These are phyloP conservation scores for Tethya wilhelma DNA, from an alignment of 37 sponge, comb jelly and placozoan genomes.

Conservation along the genomic window DNA sequence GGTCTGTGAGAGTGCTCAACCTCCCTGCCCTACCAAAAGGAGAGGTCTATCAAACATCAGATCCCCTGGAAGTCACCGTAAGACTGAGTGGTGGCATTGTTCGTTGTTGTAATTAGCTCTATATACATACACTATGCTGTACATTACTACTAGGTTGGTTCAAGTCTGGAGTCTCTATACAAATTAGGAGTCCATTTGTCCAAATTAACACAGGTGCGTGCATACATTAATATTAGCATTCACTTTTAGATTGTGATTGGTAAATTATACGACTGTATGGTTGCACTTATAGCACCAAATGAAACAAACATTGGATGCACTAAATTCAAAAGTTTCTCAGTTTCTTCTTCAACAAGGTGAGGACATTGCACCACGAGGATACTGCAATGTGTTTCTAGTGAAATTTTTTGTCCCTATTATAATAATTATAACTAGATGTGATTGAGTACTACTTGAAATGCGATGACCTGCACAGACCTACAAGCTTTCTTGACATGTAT, in stretches of 20 bases:
- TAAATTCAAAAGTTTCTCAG: slow-evolving; percentile 45
- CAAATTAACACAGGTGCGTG: slow-evolving; percentile 64
- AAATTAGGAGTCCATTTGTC: slow-evolving; percentile 65
- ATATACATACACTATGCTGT: not conserved
- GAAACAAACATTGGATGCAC: slow-evolving; percentile 64
- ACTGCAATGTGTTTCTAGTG: not conserved
- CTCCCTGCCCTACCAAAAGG: slow-evolving; percentile 51
- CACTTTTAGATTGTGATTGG: too few relatives aligned
- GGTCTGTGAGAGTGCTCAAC: slow-evolving; percentile 55
- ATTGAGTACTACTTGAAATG: slow-evolving; percentile 71
- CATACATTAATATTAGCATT: too few relatives aligned
- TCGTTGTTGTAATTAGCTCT: not conserved
- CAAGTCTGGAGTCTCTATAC: slow-evolving; percentile 57
- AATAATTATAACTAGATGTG: slow-evolving; percentile 44
- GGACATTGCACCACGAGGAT: not conserved
- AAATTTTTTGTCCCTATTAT: not conserved
- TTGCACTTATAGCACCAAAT: slow-evolving; percentile 41
- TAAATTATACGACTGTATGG: not conserved
- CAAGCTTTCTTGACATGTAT: slow-evolving; percentile 54
- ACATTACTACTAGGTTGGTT: slow-evolving; percentile 40
- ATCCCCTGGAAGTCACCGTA: slow-evolving; percentile 58
- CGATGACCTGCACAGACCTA: slow-evolving; percentile 43
- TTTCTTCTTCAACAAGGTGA: slow-evolving; percentile 75
- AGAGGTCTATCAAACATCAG: slow-evolving; percentile 59
- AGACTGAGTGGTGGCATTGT: not conserved